Base-by-base conservation (phyloP, 1,140 invertebrate species). In the Drosophila takahashii region DNA sequence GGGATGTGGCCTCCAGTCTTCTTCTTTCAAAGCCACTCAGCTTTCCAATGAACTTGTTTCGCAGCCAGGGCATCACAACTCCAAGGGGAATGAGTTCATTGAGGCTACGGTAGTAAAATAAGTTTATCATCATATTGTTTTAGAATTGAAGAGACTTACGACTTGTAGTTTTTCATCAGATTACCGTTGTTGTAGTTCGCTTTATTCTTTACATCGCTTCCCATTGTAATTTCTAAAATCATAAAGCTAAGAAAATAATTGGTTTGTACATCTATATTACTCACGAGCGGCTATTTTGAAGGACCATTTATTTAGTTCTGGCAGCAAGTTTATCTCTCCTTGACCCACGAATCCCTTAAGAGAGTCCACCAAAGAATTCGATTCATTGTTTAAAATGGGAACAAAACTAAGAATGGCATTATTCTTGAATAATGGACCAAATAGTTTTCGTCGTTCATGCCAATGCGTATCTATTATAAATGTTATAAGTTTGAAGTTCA, bases 241-340 rank as follows among this genome's bases (percentile, higher is more conserved):
- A 1, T 1, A 16, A 1, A 42, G 15, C 8, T 42, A 18, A 10
- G 7, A 18, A 42, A 10, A 16, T 18, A 18, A 4, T 7, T 18
- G 9, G 10, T 16, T 4, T 9, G 3, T 0, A 18, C 9, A 16
- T 7, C 13, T 7, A 6, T 9, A 18, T 16, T 42, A 42, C 41
- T 42, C 15, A 42, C 41, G 41, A 18, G 41, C 41, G 8, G 41
- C 41, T 42, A 42, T 42, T 42, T 42, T 18, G 8, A 42, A 42
- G 4, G 41, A 42, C 41, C 41, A 42, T 10, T 9, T 42, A 42
- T 18, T 42, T 3, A 42, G 41, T 10, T 42, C 41, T 10, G 41
- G 41, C 8, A 42, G 41, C 15, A 42, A 42, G 41, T 42, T 42
- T 9, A 10, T 16, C 15, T 42, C 41, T 18, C 16, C 41, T 3